Conservation (phyloP, 2,888 invertebrate species). For the Drosophila mayaguana region DNA sequence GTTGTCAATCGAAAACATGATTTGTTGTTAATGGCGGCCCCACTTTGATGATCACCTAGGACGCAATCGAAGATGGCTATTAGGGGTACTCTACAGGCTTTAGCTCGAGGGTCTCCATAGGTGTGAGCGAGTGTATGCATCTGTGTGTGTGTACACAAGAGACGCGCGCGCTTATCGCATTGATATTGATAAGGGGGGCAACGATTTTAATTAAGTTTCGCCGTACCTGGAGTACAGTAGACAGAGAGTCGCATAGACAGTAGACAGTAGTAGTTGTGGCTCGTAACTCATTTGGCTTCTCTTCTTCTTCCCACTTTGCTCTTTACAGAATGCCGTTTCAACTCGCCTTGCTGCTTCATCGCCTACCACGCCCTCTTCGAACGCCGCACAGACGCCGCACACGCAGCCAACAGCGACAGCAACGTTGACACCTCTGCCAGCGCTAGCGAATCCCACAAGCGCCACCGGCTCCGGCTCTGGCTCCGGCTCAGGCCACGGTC, state of each 20-base stretch:
- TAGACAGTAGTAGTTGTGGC: slow-evolving; percentile 23
- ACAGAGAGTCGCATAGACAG: slow-evolving; percentile 19
- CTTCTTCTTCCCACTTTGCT: background rate
- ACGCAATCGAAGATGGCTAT: slow-evolving; percentile 38
- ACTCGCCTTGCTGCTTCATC: slow-evolving; percentile 90
- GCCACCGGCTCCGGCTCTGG: slow-evolving; percentile 44
- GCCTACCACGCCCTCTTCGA: slow-evolving; percentile 86
- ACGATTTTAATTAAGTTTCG: slow-evolving; percentile 80
- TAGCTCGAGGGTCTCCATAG: slow-evolving; percentile 14
- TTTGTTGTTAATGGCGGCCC: slow-evolving; percentile 80
- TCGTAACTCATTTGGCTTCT: slow-evolving; percentile 9
- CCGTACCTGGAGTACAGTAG: slow-evolving; percentile 65
- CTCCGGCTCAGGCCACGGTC: slow-evolving; percentile 28
- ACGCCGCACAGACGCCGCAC: slow-evolving; percentile 85
- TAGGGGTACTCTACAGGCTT: slow-evolving; percentile 19
- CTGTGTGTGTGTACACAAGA: slow-evolving; percentile 5
- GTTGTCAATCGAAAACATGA: slow-evolving; percentile 84
- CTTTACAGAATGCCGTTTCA: slow-evolving; percentile 87
- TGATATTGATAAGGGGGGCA: slow-evolving; percentile 74
- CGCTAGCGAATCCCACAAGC: slow-evolving; percentile 68
- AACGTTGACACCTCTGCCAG: slow-evolving; percentile 60
- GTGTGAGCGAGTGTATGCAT: background rate
- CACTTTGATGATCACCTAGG: slow-evolving; percentile 69
- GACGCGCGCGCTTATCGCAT: slow-evolving; percentile 65
- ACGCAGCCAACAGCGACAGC: slow-evolving; percentile 62